Conservation (phyloP, 2,113 vertebrate species). For the Diadophis punctatus region DNA sequence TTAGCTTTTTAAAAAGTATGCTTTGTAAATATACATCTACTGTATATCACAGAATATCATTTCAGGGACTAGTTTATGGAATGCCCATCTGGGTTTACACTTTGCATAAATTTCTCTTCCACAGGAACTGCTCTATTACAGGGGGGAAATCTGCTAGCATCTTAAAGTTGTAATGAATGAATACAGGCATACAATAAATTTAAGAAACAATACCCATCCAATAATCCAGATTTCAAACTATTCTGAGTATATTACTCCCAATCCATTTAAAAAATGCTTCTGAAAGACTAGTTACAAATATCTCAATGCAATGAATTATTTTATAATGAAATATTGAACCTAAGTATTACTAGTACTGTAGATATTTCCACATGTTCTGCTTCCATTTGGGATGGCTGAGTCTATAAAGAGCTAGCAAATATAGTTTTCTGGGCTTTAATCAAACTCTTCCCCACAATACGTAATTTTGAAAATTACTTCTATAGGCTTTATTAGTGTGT, state of each 20-base stretch:
- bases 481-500: background rate
- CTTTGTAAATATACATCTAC: background rate
- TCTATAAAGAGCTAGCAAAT: background rate
- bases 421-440: background rate
- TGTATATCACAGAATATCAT: background rate
- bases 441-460: fast-evolving
- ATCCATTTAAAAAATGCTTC: background rate
- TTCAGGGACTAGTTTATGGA: background rate
- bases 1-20: background rate
- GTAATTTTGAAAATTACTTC: background rate
- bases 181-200: background rate
- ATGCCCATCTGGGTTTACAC: background rate
- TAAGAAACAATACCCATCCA: background rate
- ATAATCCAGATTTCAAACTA: background rate
- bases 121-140: background rate
- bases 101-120: background rate
- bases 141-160: background rate
- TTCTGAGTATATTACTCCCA: background rate
- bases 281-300: background rate
- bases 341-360: background rate
- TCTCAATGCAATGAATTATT: background rate
- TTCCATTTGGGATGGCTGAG: background rate
- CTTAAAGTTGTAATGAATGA: background rate
- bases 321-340: background rate
- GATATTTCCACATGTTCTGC: background rate